Conservation (phyloP, 2,797 vertebrate genomes). For the Mus minutoides region DNA sequence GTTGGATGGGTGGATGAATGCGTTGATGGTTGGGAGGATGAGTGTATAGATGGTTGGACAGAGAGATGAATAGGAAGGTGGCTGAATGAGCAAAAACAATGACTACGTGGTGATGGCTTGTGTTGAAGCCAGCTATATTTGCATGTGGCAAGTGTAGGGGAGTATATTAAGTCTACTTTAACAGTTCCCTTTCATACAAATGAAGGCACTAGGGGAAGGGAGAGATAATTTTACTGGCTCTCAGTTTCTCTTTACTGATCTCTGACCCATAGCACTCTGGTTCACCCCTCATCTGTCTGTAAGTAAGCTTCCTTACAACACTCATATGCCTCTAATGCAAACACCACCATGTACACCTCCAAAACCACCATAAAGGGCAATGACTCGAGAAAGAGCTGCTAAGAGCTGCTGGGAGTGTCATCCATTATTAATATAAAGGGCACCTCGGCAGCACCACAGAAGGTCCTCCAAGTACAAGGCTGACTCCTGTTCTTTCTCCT, state of each 20-base stretch:
- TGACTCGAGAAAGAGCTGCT: constrained; percentile 30
- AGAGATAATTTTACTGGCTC: not conserved
- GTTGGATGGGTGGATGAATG: rapidly evolving
- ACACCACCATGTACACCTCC: not conserved
- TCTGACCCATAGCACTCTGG: not conserved
- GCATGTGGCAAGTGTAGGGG: not conserved
- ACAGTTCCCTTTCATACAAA: not conserved
- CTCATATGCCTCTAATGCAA: not conserved
- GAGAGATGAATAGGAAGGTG: not conserved
- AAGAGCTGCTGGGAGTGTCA: not conserved
- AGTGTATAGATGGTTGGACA: not conserved
- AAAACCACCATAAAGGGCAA: not conserved
- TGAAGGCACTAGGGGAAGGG: not conserved
- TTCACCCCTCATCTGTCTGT: constrained; percentile 4
- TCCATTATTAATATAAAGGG: constrained; percentile 49
- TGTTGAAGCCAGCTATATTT: not conserved
- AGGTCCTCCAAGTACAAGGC: not conserved
- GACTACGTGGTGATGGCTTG: not conserved
- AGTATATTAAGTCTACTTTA: not conserved
- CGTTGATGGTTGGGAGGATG: not conserved
- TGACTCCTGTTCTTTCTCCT: constrained; percentile 69
- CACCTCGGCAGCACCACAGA: not conserved
- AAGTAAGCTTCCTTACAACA: not conserved
- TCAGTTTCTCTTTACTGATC: not conserved
- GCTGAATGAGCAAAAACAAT: not conserved